These are phyloP conservation scores for Acridotheres tristis DNA, from an alignment of 2,797 vertebrate genomes.

Conservation along the genomic window DNA sequence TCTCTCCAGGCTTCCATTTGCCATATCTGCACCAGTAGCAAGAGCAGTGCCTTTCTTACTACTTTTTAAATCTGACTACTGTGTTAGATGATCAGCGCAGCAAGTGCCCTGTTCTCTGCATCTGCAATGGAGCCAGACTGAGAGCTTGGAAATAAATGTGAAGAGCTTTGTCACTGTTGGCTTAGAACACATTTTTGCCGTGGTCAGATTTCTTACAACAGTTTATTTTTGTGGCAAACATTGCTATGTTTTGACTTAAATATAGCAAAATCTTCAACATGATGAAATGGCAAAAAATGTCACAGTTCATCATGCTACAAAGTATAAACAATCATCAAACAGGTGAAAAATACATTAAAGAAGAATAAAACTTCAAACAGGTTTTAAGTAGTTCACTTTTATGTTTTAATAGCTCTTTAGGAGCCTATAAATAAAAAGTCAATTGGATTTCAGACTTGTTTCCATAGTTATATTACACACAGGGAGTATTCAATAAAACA, in stretches of 20 bases:
- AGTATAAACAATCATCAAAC: constrained; percentile 62
- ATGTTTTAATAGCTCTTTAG: constrained; percentile 72
- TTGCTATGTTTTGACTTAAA: constrained; percentile 30
- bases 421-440: constrained; percentile 78
- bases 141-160: neutral
- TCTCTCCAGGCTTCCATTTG: neutral
- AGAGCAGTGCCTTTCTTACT: neutral
- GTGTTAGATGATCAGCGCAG: neutral
- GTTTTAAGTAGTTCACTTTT: constrained; percentile 68
- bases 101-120: neutral
- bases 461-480: constrained; percentile 73
- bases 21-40: neutral
- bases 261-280: constrained; percentile 28
- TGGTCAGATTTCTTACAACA: neutral
- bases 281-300: constrained; percentile 42
- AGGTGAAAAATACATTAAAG: constrained; percentile 69
- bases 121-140: neutral
- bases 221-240: neutral
- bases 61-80: neutral
- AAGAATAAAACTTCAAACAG: constrained; percentile 69
- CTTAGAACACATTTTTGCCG: neutral
- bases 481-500: constrained; percentile 80
- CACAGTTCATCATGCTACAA: constrained; percentile 56
- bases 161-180: neutral
- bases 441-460: constrained; percentile 76